Evolutionary conservation across 2,797 vertebrate species (phyloP).

Genomic region (Sebastolobus altivelis): DNA sequence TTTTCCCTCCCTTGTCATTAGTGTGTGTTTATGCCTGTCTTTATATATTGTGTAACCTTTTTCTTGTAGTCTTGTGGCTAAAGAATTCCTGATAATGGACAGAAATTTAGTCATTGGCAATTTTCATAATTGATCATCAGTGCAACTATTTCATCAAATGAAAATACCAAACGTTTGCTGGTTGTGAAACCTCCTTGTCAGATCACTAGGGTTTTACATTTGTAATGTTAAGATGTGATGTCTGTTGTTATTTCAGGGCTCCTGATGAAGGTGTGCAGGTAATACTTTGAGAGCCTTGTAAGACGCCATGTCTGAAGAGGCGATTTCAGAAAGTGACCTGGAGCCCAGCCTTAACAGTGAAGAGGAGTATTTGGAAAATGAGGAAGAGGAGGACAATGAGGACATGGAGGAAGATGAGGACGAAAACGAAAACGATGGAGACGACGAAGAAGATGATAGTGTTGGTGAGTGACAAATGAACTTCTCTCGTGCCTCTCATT

Average conservation of each 20-base stretch:
- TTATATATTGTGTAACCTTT: neutral
- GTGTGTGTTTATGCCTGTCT: neutral
- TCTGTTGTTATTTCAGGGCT: conserved; percentile 58
- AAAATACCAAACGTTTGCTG: neutral
- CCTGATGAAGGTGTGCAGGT: conserved; percentile 91
- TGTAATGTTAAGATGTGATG: conserved; percentile 10
- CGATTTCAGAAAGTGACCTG: conserved; percentile 97
- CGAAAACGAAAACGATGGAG: conserved; percentile 79
- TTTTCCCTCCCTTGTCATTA: neutral
- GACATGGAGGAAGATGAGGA: conserved; percentile 79
- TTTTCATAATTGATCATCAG: neutral
- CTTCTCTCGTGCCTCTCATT: neutral
- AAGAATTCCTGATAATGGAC: neutral
- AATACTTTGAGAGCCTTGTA: conserved; percentile 90
- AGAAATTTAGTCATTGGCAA: neutral
- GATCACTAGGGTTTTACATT: neutral
- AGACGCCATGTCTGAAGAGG: conserved; percentile 99
- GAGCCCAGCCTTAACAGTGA: conserved; percentile 92
- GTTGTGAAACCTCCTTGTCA: neutral
- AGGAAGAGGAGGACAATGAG: conserved; percentile 78
- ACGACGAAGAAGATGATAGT: conserved; percentile 82
- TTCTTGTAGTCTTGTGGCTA: neutral
- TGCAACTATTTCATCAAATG: neutral
- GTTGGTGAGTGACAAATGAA: conserved; percentile 70
- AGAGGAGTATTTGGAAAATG: conserved; percentile 83